These are phyloP conservation scores for Rousettus madagascariensis DNA, from an alignment of 2,797 vertebrate genomes.

Conservation along the genomic window DNA sequence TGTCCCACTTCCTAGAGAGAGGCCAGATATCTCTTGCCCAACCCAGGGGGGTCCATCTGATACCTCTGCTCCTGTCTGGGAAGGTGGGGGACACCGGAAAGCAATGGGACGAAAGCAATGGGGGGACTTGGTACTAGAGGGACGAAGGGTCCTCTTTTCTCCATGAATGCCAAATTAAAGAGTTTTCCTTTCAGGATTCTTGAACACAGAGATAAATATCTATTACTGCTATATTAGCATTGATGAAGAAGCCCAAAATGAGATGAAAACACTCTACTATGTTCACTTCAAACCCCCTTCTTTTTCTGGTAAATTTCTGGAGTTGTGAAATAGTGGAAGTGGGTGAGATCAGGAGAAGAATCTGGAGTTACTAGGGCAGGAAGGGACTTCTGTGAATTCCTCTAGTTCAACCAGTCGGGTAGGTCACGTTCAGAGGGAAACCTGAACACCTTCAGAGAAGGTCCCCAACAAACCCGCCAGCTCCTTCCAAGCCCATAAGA, in stretches of 20 bases:
- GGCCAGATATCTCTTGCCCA: background rate
- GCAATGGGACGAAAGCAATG: background rate
- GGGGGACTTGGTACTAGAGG: background rate
- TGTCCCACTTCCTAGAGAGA: background rate
- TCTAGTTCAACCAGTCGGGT: background rate
- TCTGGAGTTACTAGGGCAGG: background rate
- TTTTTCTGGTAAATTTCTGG: background rate
- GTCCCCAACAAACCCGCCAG: background rate
- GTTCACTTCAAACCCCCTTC: background rate
- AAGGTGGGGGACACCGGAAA: background rate
- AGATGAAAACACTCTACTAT: background rate
- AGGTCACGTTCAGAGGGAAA: background rate
- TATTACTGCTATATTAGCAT: background rate
- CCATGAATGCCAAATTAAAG: background rate
- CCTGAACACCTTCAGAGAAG: background rate
- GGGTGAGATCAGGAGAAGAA: background rate
- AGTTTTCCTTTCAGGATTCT: background rate
- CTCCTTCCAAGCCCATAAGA: background rate
- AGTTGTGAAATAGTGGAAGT: background rate
- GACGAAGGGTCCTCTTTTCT: background rate
- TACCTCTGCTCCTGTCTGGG: background rate
- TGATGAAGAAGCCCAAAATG: background rate
- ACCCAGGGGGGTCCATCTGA: background rate
- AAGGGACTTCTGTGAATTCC: background rate
- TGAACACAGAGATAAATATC: conserved; percentile 11